Evolutionary conservation across 1,140 invertebrate genomes (phyloP).

Genomic region (Notospermus geniculatus): DNA sequence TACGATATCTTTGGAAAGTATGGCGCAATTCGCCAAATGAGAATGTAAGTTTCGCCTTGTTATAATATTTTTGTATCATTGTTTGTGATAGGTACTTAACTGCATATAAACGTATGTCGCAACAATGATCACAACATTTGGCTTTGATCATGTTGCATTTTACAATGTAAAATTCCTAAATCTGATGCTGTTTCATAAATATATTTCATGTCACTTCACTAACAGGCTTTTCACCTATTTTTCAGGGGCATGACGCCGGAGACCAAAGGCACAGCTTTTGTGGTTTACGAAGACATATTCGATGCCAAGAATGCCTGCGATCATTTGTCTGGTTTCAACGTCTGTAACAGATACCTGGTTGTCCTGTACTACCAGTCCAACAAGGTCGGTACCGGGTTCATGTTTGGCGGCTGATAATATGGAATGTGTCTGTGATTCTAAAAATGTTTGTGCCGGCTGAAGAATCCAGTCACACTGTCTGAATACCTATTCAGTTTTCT

Average conservation of each 20-base stretch:
- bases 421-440: background rate
- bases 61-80: no score
- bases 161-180: background rate
- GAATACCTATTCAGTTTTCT: no score
- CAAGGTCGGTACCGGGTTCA: slow-evolving; percentile 44
- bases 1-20: slow-evolving; percentile 99
- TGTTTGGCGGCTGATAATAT: background rate
- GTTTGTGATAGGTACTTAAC: no score
- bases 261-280: slow-evolving; percentile 97
- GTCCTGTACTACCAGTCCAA: slow-evolving; percentile 89
- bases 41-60: slow-evolving; percentile 77
- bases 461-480: no score
- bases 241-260: slow-evolving; percentile 93
- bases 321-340: slow-evolving; percentile 98
- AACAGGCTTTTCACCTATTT: slow-evolving; percentile 6
- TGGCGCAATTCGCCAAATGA: slow-evolving; percentile 96
- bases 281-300: slow-evolving; percentile 99
- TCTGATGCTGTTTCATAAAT: no score
- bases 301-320: slow-evolving; percentile 99
- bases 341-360: slow-evolving; percentile 96
- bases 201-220: no score
- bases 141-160: background rate
- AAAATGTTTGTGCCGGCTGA: no score
- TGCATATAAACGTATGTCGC: no score
- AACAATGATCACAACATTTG: background rate